phyloP scores from a whole-genome alignment of 2,113 vertebrate species.

The Paradoxurus hermaphroditus region DNA sequence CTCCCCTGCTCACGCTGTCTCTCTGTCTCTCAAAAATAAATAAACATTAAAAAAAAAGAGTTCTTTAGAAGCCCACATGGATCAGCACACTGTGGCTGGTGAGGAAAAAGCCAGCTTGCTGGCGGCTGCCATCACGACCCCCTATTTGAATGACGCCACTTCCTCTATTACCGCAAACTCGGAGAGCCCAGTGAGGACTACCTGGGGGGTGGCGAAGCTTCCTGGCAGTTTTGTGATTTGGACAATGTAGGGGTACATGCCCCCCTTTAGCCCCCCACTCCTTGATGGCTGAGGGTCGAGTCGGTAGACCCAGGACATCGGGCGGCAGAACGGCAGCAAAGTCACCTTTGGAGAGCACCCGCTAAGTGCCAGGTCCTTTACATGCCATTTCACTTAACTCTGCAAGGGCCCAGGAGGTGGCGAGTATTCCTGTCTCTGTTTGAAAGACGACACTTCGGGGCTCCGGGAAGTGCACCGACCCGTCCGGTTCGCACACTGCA shows the following conservation, averaged over 20 bases:
- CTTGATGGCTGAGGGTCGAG: neutral
- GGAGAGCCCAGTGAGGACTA: neutral
- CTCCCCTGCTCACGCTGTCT: no score
- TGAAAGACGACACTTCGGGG: neutral
- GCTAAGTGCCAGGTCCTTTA: neutral
- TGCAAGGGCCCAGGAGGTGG: neutral
- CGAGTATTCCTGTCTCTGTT: neutral
- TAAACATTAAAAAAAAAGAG: no score
- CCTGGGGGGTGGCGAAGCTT: neutral
- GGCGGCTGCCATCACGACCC: no score
- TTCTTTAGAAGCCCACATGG: neutral
- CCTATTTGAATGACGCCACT: neutral
- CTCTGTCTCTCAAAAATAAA: no score
- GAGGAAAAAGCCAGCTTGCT: neutral
- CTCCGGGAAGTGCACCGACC: neutral
- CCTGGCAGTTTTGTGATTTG: neutral
- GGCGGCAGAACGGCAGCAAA: neutral
- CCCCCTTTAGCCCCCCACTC: neutral
- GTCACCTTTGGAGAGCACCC: neutral
- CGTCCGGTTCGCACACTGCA: neutral
- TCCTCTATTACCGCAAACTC: neutral
- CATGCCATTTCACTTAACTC: neutral
- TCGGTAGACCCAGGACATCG: neutral
- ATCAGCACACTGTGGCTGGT: neutral
- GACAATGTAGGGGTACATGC: accelerated